phyloP scores from a whole-genome alignment of 2,113 vertebrate genomes.

The Ondatra zibethicus region DNA sequence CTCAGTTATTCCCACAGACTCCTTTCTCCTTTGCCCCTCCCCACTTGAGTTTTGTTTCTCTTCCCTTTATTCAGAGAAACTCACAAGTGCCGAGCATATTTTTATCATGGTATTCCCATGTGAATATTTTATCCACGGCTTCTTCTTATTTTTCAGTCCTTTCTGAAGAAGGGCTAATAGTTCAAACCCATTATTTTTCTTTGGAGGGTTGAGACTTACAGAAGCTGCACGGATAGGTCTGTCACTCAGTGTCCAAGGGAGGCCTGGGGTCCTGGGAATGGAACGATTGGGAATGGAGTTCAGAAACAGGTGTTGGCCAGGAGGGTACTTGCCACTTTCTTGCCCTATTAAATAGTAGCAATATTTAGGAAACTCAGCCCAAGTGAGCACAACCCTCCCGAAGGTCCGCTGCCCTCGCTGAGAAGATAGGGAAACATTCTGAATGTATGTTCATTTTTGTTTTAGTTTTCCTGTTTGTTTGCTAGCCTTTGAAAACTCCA shows the following conservation, averaged over 20 bases:
- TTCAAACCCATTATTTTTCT: conserved; percentile 87
- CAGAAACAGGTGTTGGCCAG: neutral
- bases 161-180: conserved; percentile 85
- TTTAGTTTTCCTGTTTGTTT: neutral
- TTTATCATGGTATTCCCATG: conserved; percentile 80
- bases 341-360: neutral
- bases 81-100: conserved; percentile 78
- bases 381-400: neutral
- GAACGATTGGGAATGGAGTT: neutral
- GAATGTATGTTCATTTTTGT: neutral
- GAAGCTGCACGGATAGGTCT: conserved; percentile 78
- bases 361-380: neutral
- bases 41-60: conserved; percentile 37
- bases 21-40: neutral
- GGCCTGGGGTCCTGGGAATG: neutral
- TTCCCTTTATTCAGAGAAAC: conserved; percentile 67
- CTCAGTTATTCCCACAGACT: conserved; percentile 23
- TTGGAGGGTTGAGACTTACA: conserved; percentile 76
- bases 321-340: neutral
- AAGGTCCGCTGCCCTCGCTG: neutral
- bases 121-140: conserved; percentile 81
- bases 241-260: neutral
- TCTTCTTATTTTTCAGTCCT: conserved; percentile 81
- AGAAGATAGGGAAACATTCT: neutral
- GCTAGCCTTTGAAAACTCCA: neutral